Evolutionary conservation across 2,888 invertebrate species (phyloP), one percentile per base, ranked within the genome.

Genomic region (Leucophenga maculata): DNA sequence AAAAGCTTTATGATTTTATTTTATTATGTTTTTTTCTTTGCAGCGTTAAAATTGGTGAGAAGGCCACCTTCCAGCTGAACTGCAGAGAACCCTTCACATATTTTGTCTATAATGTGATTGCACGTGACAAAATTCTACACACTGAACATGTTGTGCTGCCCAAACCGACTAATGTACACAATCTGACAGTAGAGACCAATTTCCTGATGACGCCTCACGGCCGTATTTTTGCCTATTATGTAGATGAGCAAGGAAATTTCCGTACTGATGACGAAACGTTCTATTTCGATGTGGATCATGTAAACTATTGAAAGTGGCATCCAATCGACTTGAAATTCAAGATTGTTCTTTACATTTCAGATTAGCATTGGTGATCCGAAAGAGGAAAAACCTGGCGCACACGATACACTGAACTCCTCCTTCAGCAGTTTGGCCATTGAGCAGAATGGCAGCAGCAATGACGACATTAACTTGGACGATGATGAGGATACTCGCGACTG

Each of bases 341-440:
- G 8, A 6, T 1, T 11, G 8, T 6, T 39, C 8, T 39, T 1
- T 14, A n/a, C 46, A 14, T 31, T 26, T 0, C 31, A 93, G 92
- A 91, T 95, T 46, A 91, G 94, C 9, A 90, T 95, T 4, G 91
- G 92, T 73, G 89, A 93, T 0, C 91, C 91, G n/a, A 89, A 90
- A 4, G 92, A 93, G 86, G 92, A 93, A 0, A 92, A 93, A 72
- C 97, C 97, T 0, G 95, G 95, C 65, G 91, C 93, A 14, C 91
- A 93, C 69, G 92, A 97, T 4, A 93, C 95, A 75, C 93, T 96
- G 0, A 94, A 96, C 79, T 96, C 98, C 0, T 93, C 93, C 78
- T 94, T 97, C 3, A 97, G 95, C 0, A 89, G 98, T 8, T 88
- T 97, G 75, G 98, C 95, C 0, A 93, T 96, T 1, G 98, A 98